phyloP scores from a whole-genome alignment of 2,888 invertebrate species.

The Schizaphis graminum region DNA sequence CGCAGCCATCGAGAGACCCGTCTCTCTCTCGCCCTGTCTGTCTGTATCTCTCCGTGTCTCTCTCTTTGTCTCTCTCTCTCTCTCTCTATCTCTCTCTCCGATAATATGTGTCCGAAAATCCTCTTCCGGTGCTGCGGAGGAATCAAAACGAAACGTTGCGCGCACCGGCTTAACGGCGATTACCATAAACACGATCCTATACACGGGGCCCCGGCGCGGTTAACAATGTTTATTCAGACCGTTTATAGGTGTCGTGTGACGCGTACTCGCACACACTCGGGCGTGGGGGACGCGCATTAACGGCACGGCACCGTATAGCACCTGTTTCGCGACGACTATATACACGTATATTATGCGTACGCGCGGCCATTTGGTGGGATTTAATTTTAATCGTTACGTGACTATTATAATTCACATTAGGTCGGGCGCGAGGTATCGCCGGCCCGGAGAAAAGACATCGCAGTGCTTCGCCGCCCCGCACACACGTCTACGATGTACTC shows the following conservation, averaged over 20 bases:
- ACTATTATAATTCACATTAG: slow-evolving; percentile 52
- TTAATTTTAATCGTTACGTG: slow-evolving; percentile 61
- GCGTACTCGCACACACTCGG: not conserved
- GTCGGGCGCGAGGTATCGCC: not conserved
- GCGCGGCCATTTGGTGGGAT: not conserved
- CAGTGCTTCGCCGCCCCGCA: not conserved
- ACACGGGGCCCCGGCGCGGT: slow-evolving; percentile 18
- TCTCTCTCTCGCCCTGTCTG: not conserved
- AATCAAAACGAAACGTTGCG: slow-evolving; percentile 39
- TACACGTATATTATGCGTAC: not conserved
- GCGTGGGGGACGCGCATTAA: not conserved
- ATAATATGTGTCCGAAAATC: slow-evolving; percentile 59
- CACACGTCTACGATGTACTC: slow-evolving; percentile 27
- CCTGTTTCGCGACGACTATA: slow-evolving; percentile 51
- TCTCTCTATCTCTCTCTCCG: too few species aligned
- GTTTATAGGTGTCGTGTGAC: slow-evolving; percentile 9
- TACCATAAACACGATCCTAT: slow-evolving; percentile 54
- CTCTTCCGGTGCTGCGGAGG: not conserved
- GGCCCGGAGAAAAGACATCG: slow-evolving; percentile 37
- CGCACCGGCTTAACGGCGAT: slow-evolving; percentile 58
- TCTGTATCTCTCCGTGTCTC: not conserved
- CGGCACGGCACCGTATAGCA: slow-evolving; percentile 10
- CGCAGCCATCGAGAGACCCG: not conserved
- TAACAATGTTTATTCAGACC: slow-evolving; percentile 54
- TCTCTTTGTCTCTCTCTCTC: not conserved